Conservation (phyloP, 2,888 invertebrate genomes). For the Catocala nupta region DNA sequence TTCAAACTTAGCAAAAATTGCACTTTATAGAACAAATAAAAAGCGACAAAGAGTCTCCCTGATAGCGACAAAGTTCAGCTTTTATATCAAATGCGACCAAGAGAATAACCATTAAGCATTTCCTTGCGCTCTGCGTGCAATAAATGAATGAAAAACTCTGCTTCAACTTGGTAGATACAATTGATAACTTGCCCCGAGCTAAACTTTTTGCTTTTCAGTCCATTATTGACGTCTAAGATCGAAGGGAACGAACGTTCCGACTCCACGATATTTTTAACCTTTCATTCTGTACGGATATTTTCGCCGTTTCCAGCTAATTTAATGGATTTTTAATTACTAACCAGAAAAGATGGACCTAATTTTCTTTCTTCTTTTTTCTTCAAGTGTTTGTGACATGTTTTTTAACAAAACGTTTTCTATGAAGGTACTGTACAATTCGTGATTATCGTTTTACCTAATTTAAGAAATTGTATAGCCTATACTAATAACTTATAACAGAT, state of each 20-base stretch:
- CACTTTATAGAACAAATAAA: conserved; percentile 67
- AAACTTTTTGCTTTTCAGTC: conserved; percentile 77
- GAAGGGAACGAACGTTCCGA: conserved; percentile 60
- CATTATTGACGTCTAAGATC: conserved; percentile 74
- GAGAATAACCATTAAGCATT: conserved; percentile 80
- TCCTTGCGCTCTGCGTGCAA: conserved; percentile 74
- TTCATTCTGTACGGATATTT: conserved; percentile 54
- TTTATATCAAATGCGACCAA: conserved; percentile 71
- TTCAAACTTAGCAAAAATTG: conserved; percentile 66
- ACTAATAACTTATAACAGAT: neutral
- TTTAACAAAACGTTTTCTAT: conserved; percentile 11
- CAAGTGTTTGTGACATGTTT: conserved; percentile 23
- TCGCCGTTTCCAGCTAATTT: conserved; percentile 50
- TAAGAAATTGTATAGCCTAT: neutral
- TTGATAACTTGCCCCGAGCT: conserved; percentile 79
- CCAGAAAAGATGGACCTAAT: conserved; percentile 25
- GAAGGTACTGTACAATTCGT: neutral
- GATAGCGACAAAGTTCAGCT: conserved; percentile 72
- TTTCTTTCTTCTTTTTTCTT: conserved; percentile 25
- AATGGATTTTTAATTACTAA: conserved; percentile 47
- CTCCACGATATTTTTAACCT: conserved; percentile 62
- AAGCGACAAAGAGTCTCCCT: conserved; percentile 59
- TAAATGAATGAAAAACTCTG: conserved; percentile 80
- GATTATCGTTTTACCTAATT: neutral
- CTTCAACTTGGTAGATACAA: conserved; percentile 76